phyloP scores from a whole-genome alignment of 2,888 invertebrate genomes.

The Acholoe squamosa region DNA sequence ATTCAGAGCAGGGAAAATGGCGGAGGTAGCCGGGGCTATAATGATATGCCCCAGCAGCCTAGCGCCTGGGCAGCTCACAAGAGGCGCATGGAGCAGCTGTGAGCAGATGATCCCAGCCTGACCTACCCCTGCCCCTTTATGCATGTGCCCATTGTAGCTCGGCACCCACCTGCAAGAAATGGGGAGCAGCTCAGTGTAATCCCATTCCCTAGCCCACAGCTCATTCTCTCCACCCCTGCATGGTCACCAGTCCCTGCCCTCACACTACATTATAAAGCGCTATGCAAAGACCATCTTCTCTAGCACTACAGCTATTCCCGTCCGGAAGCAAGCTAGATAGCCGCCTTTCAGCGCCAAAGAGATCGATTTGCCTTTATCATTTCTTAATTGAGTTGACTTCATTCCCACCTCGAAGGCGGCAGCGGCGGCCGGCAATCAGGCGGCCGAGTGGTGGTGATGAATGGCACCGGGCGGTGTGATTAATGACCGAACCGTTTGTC shows the following conservation, averaged over 20 bases:
- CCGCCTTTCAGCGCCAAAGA: conserved; percentile 3
- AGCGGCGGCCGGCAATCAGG: neutral
- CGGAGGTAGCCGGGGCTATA: neutral
- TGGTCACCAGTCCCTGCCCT: neutral
- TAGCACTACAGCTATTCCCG: neutral
- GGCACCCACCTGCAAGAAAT: neutral
- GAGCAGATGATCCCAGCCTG: neutral
- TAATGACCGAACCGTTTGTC: conserved; percentile 24
- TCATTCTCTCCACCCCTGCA: neutral
- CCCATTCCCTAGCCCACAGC: neutral
- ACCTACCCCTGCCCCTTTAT: neutral
- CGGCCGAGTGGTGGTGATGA: conserved; percentile 24
- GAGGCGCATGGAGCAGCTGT: neutral
- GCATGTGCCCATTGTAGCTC: neutral
- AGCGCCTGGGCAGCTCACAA: neutral
- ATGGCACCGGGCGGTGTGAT: neutral
- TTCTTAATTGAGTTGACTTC: conserved; percentile 53
- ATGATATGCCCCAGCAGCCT: neutral
- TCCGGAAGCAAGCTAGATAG: neutral
- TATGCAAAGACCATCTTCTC: neutral
- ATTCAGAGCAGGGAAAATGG: neutral
- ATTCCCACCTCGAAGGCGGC: conserved; percentile 27
- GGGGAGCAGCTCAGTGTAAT: neutral
- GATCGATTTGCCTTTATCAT: conserved; percentile 48
- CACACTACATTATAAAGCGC: neutral